Base-by-base conservation (phyloP, 2,797 vertebrate species). In the Diplodus puntazzo region DNA sequence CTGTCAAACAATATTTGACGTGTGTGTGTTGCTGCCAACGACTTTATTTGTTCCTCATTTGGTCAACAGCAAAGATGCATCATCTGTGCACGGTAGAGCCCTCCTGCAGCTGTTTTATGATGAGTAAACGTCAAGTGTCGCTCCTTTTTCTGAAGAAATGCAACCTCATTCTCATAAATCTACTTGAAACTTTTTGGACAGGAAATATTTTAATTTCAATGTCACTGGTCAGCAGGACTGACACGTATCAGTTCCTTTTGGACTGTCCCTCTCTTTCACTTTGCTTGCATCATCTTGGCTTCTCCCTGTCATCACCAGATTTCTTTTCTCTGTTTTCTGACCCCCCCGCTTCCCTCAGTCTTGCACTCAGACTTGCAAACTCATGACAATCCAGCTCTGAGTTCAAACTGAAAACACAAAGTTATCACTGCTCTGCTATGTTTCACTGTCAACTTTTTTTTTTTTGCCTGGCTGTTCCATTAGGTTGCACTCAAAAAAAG, bases 231-330 rank as follows among this genome's bases (percentile, higher is more conserved):
- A 90, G 89, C 87, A 85, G 46, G 59, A 78, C 59, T 76, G 25
- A 78, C 12, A 42, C 43, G 79, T 84, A 80, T 81, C 83, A 50
- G 70, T 91, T 89, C 83, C 83, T 81, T 87, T 88, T 87, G 90
- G 57, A 65, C 65, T 54, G 53, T 69, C 71, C 67, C 30, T 61
- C 57, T 82, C 77, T 86, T 78, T 81, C 70, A 23, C 65, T 75
- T 71, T 75, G 88, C 84, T 91, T 90, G 85, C 87, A 83, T 88
- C 83, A 89, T 87, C 77, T 66, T 52, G 82, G 75, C 71, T 77
- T 90, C 73, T 81, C 64, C 76, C 78, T 25, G 20, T 82, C 69
- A 82, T 88, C 77, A 62, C 81, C 61, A 75, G 69, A 59, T 87
- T 81, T 73, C 62, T 76, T 84, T 80, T 88, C 67, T 73, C 67